Percentiles rank a stretch among this genome's conserved stretches.
phyloP scores from a whole-genome alignment of 2,888 invertebrate genomes.

The Lycophotia porphyrea region DNA sequence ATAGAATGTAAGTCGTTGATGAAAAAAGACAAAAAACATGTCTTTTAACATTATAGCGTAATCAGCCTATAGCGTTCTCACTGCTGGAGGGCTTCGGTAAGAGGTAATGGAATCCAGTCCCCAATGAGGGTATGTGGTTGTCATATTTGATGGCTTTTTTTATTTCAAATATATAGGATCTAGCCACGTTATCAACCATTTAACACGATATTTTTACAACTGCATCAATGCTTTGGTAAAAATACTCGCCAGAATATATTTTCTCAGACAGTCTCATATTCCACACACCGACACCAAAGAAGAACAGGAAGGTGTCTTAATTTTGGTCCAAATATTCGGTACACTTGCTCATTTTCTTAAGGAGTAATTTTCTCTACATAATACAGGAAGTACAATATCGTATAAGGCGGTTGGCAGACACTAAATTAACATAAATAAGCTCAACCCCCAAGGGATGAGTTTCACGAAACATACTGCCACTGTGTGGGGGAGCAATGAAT shows the following conservation, averaged over 20 bases:
- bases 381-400: slow-evolving; percentile 57
- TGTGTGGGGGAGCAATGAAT: slow-evolving; percentile 47
- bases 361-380: slow-evolving; percentile 48
- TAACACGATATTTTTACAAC: background rate
- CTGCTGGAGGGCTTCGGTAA: background rate
- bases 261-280: background rate
- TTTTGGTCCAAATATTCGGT: slow-evolving; percentile 42
- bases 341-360: slow-evolving; percentile 39
- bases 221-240: background rate
- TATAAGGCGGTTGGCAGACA: slow-evolving; percentile 58
- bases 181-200: background rate
- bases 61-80: background rate
- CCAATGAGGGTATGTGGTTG: background rate
- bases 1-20: background rate
- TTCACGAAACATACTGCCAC: slow-evolving; percentile 44
- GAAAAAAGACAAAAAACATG: background rate
- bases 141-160: background rate
- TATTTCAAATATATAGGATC: no score
- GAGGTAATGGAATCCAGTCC: background rate
- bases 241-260: background rate
- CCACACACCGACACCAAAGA: background rate
- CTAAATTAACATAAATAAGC: slow-evolving; percentile 67
- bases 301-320: slow-evolving; percentile 25
- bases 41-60: background rate
- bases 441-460: slow-evolving; percentile 50